phyloP scores from a whole-genome alignment of 2,113 vertebrate species.

The Hippoglossus stenolepis region DNA sequence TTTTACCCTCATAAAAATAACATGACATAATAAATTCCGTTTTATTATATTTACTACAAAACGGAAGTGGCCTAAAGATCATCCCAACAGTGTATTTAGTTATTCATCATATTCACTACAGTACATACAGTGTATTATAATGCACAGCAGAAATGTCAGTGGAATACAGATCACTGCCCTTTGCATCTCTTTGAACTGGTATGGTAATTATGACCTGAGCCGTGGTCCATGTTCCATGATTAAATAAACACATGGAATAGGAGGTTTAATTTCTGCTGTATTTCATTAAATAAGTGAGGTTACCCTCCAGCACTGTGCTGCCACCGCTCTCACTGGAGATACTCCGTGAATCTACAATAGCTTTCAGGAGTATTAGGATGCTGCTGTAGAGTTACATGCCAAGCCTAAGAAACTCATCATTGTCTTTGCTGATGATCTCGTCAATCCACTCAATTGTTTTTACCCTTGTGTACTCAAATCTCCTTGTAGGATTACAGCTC shows the following conservation, averaged over 20 bases:
- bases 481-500: slow-evolving; percentile 13
- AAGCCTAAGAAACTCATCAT: not conserved
- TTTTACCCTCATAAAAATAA: too few species aligned
- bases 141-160: slow-evolving; percentile 40
- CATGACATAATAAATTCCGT: not conserved
- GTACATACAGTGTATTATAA: slow-evolving; percentile 26
- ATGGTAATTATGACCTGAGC: slow-evolving; percentile 58
- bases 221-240: slow-evolving; percentile 36
- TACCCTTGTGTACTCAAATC: slow-evolving; percentile 3
- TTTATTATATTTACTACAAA: slow-evolving; percentile 2
- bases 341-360: not conserved
- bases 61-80: not conserved
- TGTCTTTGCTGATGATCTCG: slow-evolving; percentile 12
- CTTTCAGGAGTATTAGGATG: slow-evolving; percentile 1
- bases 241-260: slow-evolving; percentile 53
- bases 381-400: slow-evolving; percentile 6
- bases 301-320: slow-evolving; percentile 14
- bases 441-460: slow-evolving; percentile 27
- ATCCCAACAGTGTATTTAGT: slow-evolving; percentile 3
- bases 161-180: slow-evolving; percentile 46
- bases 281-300: slow-evolving; percentile 31
- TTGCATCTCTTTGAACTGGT: slow-evolving; percentile 56
- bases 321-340: not conserved
- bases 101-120: slow-evolving; percentile 18
- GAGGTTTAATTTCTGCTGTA: slow-evolving; percentile 36